Percentiles rank a stretch among this genome's conserved stretches.
Conservation (phyloP, 1,140 invertebrate species). For the Neomicropteryx cornuta region DNA sequence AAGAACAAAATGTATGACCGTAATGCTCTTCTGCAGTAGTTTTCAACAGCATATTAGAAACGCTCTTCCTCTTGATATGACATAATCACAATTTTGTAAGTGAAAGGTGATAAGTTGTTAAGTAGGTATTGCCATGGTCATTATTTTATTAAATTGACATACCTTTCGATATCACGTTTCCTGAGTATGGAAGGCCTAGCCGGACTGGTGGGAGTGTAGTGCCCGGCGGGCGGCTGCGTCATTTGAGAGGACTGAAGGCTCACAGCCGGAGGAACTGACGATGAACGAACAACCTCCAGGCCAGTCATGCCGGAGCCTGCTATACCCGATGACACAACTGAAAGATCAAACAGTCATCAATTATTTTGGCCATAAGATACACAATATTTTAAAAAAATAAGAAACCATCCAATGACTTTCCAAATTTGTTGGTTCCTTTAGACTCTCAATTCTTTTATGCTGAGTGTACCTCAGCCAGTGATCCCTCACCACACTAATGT, state of each 20-base stretch:
- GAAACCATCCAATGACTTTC: background rate
- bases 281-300: slow-evolving; percentile 12
- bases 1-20: slow-evolving; percentile 5
- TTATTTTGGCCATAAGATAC: background rate
- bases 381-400: background rate
- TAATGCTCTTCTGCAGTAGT: background rate
- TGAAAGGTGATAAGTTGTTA: background rate
- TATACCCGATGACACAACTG: slow-evolving; percentile 17
- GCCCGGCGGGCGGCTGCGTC: slow-evolving; percentile 15
- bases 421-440: too few species aligned
- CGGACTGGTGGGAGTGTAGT: slow-evolving; percentile 11
- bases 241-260: too few species aligned
- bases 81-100: too few species aligned
- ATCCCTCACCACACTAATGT: too few species aligned
- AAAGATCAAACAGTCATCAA: slow-evolving; percentile 1
- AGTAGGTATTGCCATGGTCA: background rate
- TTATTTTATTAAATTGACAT: slow-evolving; percentile 4
- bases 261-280: too few species aligned
- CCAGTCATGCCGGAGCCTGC: slow-evolving; percentile 18
- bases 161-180: slow-evolving; percentile 30
- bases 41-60: background rate
- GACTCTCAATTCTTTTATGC: too few species aligned
- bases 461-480: too few species aligned
- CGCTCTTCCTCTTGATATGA: too few species aligned
- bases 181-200: slow-evolving; percentile 28